Evolutionary conservation across 2,113 vertebrate species (phyloP).

Genomic region (Serinus canaria): DNA sequence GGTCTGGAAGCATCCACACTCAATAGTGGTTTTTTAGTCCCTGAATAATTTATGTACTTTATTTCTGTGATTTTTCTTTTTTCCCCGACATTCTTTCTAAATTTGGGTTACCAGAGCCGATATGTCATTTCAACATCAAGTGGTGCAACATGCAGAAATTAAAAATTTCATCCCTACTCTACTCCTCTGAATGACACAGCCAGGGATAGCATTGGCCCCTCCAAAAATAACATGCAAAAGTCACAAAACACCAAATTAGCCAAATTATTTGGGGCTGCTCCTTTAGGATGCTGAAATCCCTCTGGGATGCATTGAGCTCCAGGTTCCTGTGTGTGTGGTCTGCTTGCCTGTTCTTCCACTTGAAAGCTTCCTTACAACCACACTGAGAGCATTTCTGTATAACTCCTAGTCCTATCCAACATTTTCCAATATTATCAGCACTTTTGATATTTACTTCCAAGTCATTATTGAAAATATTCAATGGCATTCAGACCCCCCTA

Average conservation of each 20-base stretch:
- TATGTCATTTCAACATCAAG: not conserved
- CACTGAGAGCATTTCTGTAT: not conserved
- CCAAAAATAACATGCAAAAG: not conserved
- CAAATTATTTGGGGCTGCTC: not conserved
- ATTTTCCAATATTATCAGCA: not conserved
- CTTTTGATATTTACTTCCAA: slow-evolving; percentile 26
- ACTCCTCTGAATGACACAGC: not conserved
- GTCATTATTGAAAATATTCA: not conserved
- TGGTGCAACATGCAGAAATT: not conserved
- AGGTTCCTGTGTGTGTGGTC: not conserved
- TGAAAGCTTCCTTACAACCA: not conserved
- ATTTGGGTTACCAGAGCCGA: not conserved
- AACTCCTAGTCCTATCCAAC: not conserved
- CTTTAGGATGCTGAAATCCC: not conserved
- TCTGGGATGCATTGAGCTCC: not conserved
- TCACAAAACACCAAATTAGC: not conserved
- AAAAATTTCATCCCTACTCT: not conserved
- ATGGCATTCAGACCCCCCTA: not conserved
- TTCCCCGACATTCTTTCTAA: not conserved
- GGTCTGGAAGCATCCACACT: not conserved
- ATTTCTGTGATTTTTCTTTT: not conserved
- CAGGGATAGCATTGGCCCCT: not conserved
- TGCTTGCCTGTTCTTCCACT: not conserved
- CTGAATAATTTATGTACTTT: not conserved
- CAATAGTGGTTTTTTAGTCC: not conserved